A percentile compares a stretch with the other conserved stretches of the same genome.
Evolutionary conservation across 2,797 vertebrate genomes (phyloP).

Genomic region (Etheostoma nigrum): DNA sequence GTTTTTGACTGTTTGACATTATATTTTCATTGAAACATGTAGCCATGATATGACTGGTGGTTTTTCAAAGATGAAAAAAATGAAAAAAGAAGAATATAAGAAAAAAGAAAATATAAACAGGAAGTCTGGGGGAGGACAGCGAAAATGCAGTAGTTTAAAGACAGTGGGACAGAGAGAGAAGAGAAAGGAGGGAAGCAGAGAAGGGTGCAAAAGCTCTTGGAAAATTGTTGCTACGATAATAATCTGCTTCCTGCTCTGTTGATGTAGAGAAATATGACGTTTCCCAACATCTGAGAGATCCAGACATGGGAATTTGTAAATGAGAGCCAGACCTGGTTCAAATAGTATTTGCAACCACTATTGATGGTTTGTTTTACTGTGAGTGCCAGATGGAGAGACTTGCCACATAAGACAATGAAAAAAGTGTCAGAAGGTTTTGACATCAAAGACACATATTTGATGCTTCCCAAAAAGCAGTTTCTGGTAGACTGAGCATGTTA

Average conservation of each 20-base stretch:
- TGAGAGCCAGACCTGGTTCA: conserved; percentile 54
- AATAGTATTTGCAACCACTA: conserved; percentile 49
- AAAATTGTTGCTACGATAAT: conserved; percentile 71
- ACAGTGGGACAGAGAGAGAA: background rate
- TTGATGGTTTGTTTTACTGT: conserved; percentile 53
- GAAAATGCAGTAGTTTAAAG: conserved; percentile 17
- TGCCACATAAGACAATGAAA: conserved; percentile 38
- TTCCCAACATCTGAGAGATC: conserved; percentile 56
- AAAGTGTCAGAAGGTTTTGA: conserved; percentile 26
- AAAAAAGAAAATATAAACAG: conserved; percentile 43
- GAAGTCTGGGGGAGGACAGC: conserved; percentile 44
- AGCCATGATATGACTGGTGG: conserved; percentile 51
- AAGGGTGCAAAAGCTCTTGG: conserved; percentile 61
- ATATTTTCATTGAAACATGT: conserved; percentile 64
- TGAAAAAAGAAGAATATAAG: conserved; percentile 1
- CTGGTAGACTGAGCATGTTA: background rate
- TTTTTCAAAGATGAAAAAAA: conserved; percentile 35
- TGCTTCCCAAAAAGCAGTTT: conserved; percentile 13
- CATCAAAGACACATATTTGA: background rate
- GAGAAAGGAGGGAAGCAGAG: conserved; percentile 32
- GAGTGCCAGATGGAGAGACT: conserved; percentile 41
- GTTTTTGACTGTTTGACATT: conserved; percentile 44
- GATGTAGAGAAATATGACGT: conserved; percentile 65
- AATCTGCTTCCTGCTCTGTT: conserved; percentile 62
- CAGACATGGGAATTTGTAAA: conserved; percentile 60